Evolutionary conservation across 1,140 invertebrate genomes (phyloP).

Genomic region (Tenebrio molitor): DNA sequence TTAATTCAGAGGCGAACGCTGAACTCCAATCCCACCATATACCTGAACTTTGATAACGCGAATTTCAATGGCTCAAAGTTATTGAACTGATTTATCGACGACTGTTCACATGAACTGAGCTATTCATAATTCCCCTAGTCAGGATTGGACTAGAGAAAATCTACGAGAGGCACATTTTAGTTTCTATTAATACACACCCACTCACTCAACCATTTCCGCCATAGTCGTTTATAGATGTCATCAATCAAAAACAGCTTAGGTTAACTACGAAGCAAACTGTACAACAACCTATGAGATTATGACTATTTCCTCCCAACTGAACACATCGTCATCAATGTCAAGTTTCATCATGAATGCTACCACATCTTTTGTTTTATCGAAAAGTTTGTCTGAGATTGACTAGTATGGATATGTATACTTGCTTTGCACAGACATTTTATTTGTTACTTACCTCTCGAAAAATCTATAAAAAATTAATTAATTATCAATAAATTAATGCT

Average conservation of each 20-base stretch:
- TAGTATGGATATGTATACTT: no score
- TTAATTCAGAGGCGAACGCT: constrained; percentile 36
- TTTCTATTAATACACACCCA: constrained; percentile 11
- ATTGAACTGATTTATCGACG: constrained; percentile 32
- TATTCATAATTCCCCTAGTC: constrained; percentile 24
- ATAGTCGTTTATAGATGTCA: constrained; percentile 8
- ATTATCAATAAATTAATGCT: no score
- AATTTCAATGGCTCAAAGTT: constrained; percentile 11
- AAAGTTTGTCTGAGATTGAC: no score
- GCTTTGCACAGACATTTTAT: no score
- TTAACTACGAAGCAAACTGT: no score
- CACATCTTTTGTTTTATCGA: no score
- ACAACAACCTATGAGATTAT: no score
- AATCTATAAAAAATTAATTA: no score
- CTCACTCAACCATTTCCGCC: constrained; percentile 1
- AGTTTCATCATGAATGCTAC: no score
- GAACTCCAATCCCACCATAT: constrained; percentile 20
- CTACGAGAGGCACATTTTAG: neutral
- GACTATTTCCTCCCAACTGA: no score
- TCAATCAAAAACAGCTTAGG: constrained; percentile 11
- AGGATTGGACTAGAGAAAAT: constrained; percentile 13
- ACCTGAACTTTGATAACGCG: constrained; percentile 35
- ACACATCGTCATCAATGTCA: no score
- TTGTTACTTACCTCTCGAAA: no score
- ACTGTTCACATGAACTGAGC: neutral